phyloP scores from a whole-genome alignment of 2,113 vertebrate species.

The Salvelinus alpinus region DNA sequence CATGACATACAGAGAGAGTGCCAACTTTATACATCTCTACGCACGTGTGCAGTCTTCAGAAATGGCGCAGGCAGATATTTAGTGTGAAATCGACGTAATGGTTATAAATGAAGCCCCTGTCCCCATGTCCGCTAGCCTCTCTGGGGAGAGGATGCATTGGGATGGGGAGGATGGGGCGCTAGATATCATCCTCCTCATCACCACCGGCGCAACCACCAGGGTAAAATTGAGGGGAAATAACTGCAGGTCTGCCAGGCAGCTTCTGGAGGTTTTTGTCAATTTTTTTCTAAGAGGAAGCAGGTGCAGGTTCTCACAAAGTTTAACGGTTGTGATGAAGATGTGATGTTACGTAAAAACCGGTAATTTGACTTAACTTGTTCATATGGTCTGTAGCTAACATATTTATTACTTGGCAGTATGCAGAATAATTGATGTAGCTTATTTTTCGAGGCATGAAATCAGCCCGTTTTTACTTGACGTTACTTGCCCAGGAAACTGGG shows the following conservation, averaged over 20 bases:
- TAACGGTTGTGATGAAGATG: background rate
- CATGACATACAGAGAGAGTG: too few relatives aligned
- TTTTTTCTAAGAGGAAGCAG: background rate
- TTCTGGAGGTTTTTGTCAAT: background rate
- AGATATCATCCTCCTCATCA: background rate
- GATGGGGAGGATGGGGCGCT: background rate
- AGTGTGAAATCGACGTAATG: too few relatives aligned
- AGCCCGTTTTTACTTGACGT: too few relatives aligned
- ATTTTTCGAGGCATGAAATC: too few relatives aligned
- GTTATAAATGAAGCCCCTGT: too few relatives aligned
- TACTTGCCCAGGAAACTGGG: too few relatives aligned
- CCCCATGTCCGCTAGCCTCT: constrained; percentile 12
- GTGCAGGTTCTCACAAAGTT: background rate
- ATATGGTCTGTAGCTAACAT: background rate
- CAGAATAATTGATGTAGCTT: too few relatives aligned
- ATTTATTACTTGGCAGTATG: too few relatives aligned
- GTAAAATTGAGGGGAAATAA: constrained; percentile 13
- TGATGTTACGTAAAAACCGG: background rate
- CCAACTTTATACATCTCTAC: too few relatives aligned
- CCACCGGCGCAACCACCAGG: constrained; percentile 10
- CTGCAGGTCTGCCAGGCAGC: constrained; percentile 19
- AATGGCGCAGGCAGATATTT: too few relatives aligned
- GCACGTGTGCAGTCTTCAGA: too few relatives aligned
- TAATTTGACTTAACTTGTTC: background rate
- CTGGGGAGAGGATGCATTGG: constrained; percentile 27